Percentiles rank a stretch among this genome's conserved stretches.
phyloP scores from a whole-genome alignment of 2,797 vertebrate genomes.

The Dallia pectoralis region DNA sequence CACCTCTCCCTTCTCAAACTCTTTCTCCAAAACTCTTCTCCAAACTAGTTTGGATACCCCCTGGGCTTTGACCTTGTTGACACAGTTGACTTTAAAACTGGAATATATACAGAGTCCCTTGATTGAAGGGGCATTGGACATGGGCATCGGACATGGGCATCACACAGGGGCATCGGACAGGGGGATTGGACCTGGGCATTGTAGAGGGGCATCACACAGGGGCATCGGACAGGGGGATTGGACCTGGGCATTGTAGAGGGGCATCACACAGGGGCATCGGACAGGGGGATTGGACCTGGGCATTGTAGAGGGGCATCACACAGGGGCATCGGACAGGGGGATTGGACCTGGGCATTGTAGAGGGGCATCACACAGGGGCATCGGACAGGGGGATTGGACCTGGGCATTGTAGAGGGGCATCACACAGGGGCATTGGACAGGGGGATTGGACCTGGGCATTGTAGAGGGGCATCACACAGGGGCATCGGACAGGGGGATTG shows the following conservation, averaged over 20 bases:
- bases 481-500: background rate
- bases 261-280: background rate
- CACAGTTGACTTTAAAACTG: background rate
- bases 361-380: background rate
- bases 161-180: background rate
- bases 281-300: background rate
- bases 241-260: background rate
- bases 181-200: constrained; percentile 4
- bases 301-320: no score
- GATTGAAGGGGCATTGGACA: background rate
- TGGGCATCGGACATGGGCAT: no score
- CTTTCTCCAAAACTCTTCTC: background rate
- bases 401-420: no score
- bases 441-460: background rate
- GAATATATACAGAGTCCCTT: background rate
- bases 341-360: background rate
- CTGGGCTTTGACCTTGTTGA: background rate
- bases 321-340: background rate
- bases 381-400: background rate
- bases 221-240: background rate
- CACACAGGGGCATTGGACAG: background rate
- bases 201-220: no score
- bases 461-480: no score
- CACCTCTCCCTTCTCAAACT: background rate
- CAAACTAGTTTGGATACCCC: background rate